phyloP scores from a whole-genome alignment of 1,140 invertebrate genomes.

The Musca vetustissima region DNA sequence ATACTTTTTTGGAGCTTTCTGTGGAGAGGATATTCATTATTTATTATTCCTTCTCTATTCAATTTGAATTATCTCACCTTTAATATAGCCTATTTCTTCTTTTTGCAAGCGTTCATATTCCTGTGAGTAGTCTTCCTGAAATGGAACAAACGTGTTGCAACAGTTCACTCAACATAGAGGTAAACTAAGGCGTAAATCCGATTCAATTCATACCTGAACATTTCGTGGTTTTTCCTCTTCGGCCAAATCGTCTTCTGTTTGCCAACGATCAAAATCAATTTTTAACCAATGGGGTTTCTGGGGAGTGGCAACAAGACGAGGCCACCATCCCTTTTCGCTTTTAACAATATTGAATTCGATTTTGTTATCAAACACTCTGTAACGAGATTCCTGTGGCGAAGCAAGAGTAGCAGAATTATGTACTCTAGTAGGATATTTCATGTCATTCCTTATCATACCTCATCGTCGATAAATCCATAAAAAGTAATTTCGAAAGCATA shows the following conservation, averaged over 20 bases:
- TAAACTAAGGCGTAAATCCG: not conserved
- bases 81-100: conserved; percentile 77
- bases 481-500: conserved; percentile 77
- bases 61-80: conserved; percentile 59
- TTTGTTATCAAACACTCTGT: conserved; percentile 67
- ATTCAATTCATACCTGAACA: conserved; percentile 53
- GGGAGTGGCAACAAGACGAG: conserved; percentile 72
- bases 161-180: no score
- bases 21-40: not conserved
- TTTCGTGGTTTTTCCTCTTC: conserved; percentile 67
- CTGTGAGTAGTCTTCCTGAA: conserved; percentile 70
- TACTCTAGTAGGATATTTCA: not conserved
- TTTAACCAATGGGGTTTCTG: conserved; percentile 89
- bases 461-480: conserved; percentile 67
- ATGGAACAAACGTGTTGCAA: no score
- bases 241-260: conserved; percentile 67
- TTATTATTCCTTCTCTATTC: not conserved
- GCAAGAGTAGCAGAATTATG: not conserved
- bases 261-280: conserved; percentile 87
- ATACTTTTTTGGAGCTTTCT: conserved; percentile 82
- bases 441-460: conserved; percentile 57
- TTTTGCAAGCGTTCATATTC: conserved; percentile 75
- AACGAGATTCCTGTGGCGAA: conserved; percentile 13
- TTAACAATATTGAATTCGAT: conserved; percentile 79
- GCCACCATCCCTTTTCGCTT: conserved; percentile 74